Conservation (phyloP, 2,797 vertebrate species). For the Heterohyrax brucei region DNA sequence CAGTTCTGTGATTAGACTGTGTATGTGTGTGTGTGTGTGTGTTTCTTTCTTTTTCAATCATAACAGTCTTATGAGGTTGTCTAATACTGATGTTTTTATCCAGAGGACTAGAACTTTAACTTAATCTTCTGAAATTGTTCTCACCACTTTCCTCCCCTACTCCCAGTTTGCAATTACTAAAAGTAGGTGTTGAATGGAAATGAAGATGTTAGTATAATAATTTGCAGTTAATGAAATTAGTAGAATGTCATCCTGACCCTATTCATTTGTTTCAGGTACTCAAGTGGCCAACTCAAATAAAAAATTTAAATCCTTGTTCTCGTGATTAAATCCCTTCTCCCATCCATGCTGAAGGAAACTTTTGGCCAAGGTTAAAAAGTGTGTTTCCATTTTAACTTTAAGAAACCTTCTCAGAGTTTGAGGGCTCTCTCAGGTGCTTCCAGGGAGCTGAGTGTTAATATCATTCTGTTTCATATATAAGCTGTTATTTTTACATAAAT, state of each 20-base stretch:
- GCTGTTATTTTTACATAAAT: slow-evolving; percentile 83
- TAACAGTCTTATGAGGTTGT: neutral
- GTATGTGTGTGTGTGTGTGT: too few relatives aligned
- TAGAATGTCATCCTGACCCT: neutral
- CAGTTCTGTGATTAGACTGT: neutral
- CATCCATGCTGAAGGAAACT: slow-evolving; percentile 44
- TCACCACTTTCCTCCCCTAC: neutral
- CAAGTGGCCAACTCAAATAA: slow-evolving; percentile 4
- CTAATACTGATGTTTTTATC: slow-evolving; percentile 34
- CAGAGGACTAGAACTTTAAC: neutral
- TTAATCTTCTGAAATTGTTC: slow-evolving; percentile 43
- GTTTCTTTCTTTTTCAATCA: neutral
- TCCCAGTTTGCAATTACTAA: neutral
- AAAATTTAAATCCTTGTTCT: slow-evolving; percentile 50
- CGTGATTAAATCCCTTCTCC: neutral
- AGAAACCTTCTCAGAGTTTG: slow-evolving; percentile 66
- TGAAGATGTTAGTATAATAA: slow-evolving; percentile 29
- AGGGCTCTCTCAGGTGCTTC: slow-evolving; percentile 70
- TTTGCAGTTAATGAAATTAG: slow-evolving; percentile 16
- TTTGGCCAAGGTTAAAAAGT: slow-evolving; percentile 62
- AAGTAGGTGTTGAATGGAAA: neutral
- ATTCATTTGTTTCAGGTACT: slow-evolving; percentile 4
- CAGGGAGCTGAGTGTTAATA: slow-evolving; percentile 75
- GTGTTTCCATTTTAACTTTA: slow-evolving; percentile 65
- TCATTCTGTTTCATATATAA: slow-evolving; percentile 74